These are phyloP conservation scores for Synanceia verrucosa DNA, from an alignment of 2,797 vertebrate genomes.

Conservation along the genomic window DNA sequence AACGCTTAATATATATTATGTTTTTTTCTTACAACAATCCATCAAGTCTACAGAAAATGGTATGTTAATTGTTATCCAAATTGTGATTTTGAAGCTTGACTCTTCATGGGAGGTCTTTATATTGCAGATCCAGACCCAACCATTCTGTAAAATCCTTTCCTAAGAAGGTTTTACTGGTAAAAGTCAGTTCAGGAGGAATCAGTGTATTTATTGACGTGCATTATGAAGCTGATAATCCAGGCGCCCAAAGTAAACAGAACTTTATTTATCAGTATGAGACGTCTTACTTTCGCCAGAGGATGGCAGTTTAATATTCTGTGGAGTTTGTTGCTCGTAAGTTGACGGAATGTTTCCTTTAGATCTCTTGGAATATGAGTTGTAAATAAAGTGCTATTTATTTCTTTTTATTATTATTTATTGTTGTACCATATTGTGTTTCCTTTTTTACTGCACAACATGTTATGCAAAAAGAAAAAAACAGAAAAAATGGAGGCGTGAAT, in stretches of 20 bases:
- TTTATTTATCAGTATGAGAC: slow-evolving; percentile 28
- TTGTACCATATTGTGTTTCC: slow-evolving; percentile 87
- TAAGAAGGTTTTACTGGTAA: background rate
- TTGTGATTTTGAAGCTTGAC: no score
- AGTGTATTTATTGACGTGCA: background rate
- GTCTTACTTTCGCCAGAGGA: slow-evolving; percentile 34
- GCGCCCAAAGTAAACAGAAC: slow-evolving; percentile 6
- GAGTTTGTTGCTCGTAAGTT: slow-evolving; percentile 74
- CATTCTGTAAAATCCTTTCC: background rate
- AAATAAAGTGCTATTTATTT: slow-evolving; percentile 86
- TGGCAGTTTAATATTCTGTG: slow-evolving; percentile 56
- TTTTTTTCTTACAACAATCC: background rate
- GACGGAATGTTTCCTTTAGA: slow-evolving; percentile 87
- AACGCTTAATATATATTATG: background rate
- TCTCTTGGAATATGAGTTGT: slow-evolving; percentile 86
- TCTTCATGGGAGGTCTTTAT: background rate
- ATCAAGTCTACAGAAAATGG: background rate
- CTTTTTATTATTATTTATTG: slow-evolving; percentile 81
- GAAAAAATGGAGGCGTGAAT: slow-evolving; percentile 67
- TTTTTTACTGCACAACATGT: slow-evolving; percentile 89
- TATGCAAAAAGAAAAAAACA: slow-evolving; percentile 75
- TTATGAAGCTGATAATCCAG: slow-evolving; percentile 15
- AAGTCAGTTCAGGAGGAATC: background rate
- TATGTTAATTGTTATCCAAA: background rate
- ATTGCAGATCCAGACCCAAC: background rate